Percentiles rank a stretch among this genome's conserved stretches.
Conservation (phyloP, 2,113 vertebrate genomes). For the Phoenicopterus ruber region DNA sequence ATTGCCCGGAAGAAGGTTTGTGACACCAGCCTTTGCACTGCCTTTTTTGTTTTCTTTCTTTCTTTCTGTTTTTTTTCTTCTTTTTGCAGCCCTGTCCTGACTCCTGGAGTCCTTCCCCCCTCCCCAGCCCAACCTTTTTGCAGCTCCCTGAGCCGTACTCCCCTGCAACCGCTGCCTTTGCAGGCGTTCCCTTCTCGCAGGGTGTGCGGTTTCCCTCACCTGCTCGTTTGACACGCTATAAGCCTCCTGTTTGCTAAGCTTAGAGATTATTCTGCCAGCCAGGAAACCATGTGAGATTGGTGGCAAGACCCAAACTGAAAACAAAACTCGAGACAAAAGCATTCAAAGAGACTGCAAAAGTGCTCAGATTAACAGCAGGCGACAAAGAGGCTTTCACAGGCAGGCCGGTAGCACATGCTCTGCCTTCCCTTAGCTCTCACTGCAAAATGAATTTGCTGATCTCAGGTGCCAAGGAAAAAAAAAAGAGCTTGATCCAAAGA, state of each 20-base stretch:
- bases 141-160: neutral
- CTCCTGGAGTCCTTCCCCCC: neutral
- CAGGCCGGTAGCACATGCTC: neutral
- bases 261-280: neutral
- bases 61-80: too few relatives aligned
- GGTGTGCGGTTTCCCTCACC: slow-evolving; percentile 2
- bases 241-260: neutral
- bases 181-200: neutral
- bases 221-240: neutral
- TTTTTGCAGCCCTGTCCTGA: neutral
- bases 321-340: slow-evolving; percentile 5
- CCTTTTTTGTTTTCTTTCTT: neutral
- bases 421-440: neutral
- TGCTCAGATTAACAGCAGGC: neutral
- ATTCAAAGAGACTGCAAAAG: neutral
- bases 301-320: slow-evolving; percentile 7
- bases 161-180: neutral
- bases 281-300: slow-evolving; percentile 6
- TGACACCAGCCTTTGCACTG: neutral
- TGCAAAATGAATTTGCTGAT: neutral
- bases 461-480: neutral
- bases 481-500: neutral
- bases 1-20: neutral
- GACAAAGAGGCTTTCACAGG: neutral
- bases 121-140: neutral